Evolutionary conservation across 2,113 vertebrate genomes (phyloP).

Genomic region (Brachypodius melanocephalos): DNA sequence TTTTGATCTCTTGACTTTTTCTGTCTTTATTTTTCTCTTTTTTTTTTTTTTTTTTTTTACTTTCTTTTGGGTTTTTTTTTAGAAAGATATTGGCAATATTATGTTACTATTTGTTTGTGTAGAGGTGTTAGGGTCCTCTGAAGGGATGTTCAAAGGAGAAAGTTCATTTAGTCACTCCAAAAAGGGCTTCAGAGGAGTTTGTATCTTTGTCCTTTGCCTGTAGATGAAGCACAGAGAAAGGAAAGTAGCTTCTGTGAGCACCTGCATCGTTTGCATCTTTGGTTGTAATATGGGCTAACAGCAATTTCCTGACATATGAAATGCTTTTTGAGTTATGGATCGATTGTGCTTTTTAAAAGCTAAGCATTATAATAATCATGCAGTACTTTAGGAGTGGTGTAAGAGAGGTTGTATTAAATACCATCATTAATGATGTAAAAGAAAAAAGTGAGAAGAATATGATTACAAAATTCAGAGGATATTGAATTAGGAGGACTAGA

Average conservation of each 20-base stretch:
- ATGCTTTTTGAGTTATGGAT: constrained; percentile 18
- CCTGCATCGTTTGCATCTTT: not conserved
- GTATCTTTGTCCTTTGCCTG: not conserved
- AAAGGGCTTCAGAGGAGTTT: not conserved
- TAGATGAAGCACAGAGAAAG: not conserved
- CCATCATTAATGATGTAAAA: constrained; percentile 44
- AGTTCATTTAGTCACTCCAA: not conserved
- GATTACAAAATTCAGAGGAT: constrained; percentile 61
- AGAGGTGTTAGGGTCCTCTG: not conserved
- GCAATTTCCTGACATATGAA: constrained; percentile 1
- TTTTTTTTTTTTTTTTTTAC: no score
- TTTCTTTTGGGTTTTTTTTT: not conserved
- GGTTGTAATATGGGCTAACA: not conserved
- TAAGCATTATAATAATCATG: constrained; percentile 18
- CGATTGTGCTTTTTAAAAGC: constrained; percentile 19
- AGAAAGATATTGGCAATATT: not conserved
- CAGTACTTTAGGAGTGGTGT: not conserved
- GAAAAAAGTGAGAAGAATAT: constrained; percentile 31
- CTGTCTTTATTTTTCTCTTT: fast-evolving
- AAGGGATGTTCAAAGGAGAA: not conserved
- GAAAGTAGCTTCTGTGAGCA: not conserved
- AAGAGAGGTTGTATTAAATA: constrained; percentile 39
- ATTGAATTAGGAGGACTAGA: constrained; percentile 52
- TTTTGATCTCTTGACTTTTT: not conserved
- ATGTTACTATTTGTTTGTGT: not conserved